Percentiles rank a stretch among this genome's conserved stretches.
These are phyloP conservation scores for Rhinoptilus africanus DNA, from an alignment of 2,113 vertebrate species.

Conservation along the genomic window DNA sequence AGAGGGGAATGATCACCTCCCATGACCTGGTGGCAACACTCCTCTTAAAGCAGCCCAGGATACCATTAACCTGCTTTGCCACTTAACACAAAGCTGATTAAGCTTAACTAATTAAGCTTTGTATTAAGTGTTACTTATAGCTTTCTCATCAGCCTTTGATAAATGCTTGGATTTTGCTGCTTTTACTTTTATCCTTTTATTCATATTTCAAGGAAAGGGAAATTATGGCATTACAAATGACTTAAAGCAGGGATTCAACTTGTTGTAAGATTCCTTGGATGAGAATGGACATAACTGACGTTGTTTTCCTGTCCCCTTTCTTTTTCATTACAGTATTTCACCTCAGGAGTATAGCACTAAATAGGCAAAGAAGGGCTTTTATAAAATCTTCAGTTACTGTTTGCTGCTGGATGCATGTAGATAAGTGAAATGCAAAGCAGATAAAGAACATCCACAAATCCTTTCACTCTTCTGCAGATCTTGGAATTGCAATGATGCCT, in stretches of 20 bases:
- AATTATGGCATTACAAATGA: not conserved
- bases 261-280: not conserved
- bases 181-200: not conserved
- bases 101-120: not conserved
- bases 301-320: not conserved
- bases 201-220: not conserved
- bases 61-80: not conserved
- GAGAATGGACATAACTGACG: not conserved
- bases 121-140: not conserved
- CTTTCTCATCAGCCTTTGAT: not conserved
- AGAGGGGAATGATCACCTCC: not conserved
- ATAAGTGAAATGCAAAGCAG: not conserved
- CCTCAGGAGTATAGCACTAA: not conserved
- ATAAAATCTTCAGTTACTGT: not conserved
- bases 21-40: rapidly evolving
- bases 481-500: not conserved
- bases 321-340: not conserved
- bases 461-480: not conserved
- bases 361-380: not conserved
- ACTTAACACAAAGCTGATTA: not conserved
- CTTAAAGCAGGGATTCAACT: not conserved
- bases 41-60: not conserved
- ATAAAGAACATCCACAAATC: not conserved
- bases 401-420: not conserved
- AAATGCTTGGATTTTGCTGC: not conserved